Evolutionary conservation across 2,797 vertebrate species (phyloP), one percentile per base, ranked within the genome.

Genomic region (Molossus molossus): DNA sequence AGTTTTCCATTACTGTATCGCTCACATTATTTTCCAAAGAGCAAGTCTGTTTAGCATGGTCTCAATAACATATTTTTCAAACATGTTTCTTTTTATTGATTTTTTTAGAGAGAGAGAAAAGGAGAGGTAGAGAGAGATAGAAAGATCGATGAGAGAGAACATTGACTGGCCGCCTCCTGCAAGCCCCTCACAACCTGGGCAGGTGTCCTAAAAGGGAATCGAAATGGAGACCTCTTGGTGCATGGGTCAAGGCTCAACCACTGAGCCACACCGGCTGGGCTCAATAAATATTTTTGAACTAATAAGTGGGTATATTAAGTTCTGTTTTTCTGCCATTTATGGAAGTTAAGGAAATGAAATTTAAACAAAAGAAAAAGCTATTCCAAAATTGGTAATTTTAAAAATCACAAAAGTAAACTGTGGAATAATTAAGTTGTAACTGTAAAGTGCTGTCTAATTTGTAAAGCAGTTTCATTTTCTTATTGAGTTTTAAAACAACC

Each of bases 321-420:
- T 86, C 23, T 57, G 5, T 23, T 83, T 83, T 73, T 58, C 15
- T 93, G n/a, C 8, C 23, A 37, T 9, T 23, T 45, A 62, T 27
- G 83, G n/a, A 81, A 86, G n/a, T 76, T 62, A 64, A 86, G 0
- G 4, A 86, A 82, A 48, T 12, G 50, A 81, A 2, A 87, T 75
- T 67, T 77, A 86, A 92, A 77, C 6, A 72, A 91, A 64, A 60
- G 5, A 90, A 94, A 83, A 7, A 87, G 79, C 87, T 21, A 93
- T 70, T 48, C 15, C 5, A 67, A 85, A 95, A 72, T 58, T 60
- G 9, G 9, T 72, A 53, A 57, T 94, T 83, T 81, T 6, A 25
- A 83, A 86, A 92, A 69, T 64, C 45, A 65, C 27, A 37, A 70
- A 86, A 60, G 37, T 93, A 17, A 62, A 40, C 10, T n/a, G 9